Evolutionary conservation across 2,113 vertebrate species (phyloP).

Genomic region (Myiopsitta monachus): DNA sequence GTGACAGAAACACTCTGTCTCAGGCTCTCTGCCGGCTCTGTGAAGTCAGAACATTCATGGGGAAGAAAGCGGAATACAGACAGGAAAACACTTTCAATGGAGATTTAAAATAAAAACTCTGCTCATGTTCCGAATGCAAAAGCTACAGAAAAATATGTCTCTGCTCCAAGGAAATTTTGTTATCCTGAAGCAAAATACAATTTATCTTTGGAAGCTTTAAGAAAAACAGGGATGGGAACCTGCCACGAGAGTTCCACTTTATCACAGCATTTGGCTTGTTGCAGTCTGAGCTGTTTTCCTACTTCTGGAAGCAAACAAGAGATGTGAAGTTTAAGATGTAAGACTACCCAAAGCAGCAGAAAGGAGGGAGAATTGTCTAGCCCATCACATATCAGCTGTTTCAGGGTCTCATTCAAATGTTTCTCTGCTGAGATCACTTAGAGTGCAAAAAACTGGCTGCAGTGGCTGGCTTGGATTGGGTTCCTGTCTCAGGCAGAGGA

Average conservation of each 20-base stretch:
- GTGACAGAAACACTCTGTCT: constrained; percentile 40
- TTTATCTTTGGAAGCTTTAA: constrained; percentile 14
- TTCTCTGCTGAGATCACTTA: neutral
- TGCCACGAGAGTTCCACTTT: neutral
- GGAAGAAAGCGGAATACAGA: constrained; percentile 36
- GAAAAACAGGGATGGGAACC: neutral
- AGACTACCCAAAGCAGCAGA: neutral
- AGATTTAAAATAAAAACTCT: constrained; percentile 39
- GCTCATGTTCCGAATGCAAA: constrained; percentile 28
- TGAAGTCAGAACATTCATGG: constrained; percentile 30
- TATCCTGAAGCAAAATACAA: constrained; percentile 28
- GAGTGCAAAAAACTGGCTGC: neutral
- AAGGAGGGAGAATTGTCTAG: neutral
- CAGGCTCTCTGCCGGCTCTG: neutral
- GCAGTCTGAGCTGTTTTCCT: neutral
- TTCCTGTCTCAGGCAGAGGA: neutral
- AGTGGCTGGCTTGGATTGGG: neutral
- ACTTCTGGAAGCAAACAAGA: neutral
- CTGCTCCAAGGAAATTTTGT: constrained; percentile 32
- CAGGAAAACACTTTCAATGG: constrained; percentile 34
- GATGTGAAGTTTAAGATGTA: neutral
- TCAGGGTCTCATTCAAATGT: neutral
- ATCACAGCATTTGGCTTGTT: neutral
- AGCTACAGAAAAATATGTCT: constrained; percentile 5
- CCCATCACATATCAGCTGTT: neutral